A percentile compares a stretch with the other conserved stretches of the same genome.
Evolutionary conservation across 2,113 vertebrate species (phyloP).

Genomic region (Gymnarchus niloticus): DNA sequence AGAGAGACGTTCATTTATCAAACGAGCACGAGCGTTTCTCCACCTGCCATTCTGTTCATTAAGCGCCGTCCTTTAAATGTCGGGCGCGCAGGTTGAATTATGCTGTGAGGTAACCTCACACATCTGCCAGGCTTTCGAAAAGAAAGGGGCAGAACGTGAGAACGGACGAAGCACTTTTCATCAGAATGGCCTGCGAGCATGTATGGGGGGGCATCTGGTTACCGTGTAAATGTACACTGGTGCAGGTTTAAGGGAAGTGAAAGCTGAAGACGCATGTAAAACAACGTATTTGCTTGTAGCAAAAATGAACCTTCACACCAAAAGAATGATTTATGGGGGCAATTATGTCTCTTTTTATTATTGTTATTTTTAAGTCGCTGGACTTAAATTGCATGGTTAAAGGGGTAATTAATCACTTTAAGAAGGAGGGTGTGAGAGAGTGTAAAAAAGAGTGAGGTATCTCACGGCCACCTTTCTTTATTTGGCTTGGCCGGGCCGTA

Average conservation of each 20-base stretch:
- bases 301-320: constrained; percentile 20
- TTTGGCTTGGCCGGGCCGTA: constrained; percentile 4
- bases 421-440: not conserved
- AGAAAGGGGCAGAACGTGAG: not conserved
- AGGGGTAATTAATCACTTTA: constrained; percentile 26
- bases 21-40: not conserved
- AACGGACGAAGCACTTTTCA: not conserved
- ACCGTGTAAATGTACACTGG: constrained; percentile 18
- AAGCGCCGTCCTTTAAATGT: not conserved
- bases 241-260: not conserved
- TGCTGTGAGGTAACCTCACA: not conserved
- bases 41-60: not conserved
- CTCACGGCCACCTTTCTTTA: not conserved
- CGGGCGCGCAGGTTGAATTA: not conserved
- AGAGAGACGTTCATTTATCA: not conserved
- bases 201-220: not conserved
- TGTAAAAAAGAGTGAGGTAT: constrained; percentile 7
- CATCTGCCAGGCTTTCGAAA: not conserved
- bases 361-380: constrained; percentile 22
- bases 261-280: constrained; percentile 21
- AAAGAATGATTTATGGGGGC: constrained; percentile 25
- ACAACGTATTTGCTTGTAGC: constrained; percentile 20
- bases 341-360: constrained; percentile 26
- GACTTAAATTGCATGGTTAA: constrained; percentile 24
- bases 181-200: constrained; percentile 14